Evolutionary conservation across 2,888 invertebrate genomes (phyloP).

Genomic region (Caenorhabditis japonica): DNA sequence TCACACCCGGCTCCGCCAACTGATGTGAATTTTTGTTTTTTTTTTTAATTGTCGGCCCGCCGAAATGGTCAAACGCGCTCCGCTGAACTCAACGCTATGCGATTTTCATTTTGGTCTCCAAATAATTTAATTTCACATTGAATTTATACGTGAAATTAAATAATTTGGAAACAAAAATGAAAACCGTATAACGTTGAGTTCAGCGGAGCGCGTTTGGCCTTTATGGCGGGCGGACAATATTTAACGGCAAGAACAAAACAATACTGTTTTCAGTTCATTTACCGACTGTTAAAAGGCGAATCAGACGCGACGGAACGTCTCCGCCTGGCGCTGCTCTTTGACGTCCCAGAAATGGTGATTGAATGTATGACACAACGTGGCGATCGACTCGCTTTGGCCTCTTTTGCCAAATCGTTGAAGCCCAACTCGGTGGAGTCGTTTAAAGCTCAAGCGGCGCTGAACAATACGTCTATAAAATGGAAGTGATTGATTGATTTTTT

Average conservation of each 20-base stretch:
- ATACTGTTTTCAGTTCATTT: constrained; percentile 52
- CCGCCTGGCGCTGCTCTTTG: constrained; percentile 44
- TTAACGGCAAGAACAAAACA: neutral
- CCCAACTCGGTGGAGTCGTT: constrained; percentile 67
- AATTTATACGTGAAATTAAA: too few relatives aligned
- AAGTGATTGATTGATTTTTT: constrained; percentile 17
- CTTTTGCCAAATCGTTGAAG: constrained; percentile 58
- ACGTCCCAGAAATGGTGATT: constrained; percentile 63
- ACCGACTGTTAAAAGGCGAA: constrained; percentile 44
- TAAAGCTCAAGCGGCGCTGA: constrained; percentile 65
- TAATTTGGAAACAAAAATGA: too few relatives aligned
- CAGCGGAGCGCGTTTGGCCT: too few relatives aligned
- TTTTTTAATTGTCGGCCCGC: too few relatives aligned
- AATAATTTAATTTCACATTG: too few relatives aligned
- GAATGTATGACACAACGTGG: constrained; percentile 64
- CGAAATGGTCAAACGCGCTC: too few relatives aligned
- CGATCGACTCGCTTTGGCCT: constrained; percentile 60
- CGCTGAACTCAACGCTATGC: too few relatives aligned
- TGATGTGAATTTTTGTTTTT: constrained; percentile 33
- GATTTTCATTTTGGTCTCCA: too few relatives aligned
- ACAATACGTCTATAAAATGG: constrained; percentile 59
- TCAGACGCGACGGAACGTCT: constrained; percentile 43
- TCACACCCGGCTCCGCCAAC: constrained; percentile 44
- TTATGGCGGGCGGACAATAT: too few relatives aligned
- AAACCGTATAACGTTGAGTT: too few relatives aligned